Evolutionary conservation across 1,140 invertebrate species (phyloP).

Genomic region (Cyclargus thomasi): DNA sequence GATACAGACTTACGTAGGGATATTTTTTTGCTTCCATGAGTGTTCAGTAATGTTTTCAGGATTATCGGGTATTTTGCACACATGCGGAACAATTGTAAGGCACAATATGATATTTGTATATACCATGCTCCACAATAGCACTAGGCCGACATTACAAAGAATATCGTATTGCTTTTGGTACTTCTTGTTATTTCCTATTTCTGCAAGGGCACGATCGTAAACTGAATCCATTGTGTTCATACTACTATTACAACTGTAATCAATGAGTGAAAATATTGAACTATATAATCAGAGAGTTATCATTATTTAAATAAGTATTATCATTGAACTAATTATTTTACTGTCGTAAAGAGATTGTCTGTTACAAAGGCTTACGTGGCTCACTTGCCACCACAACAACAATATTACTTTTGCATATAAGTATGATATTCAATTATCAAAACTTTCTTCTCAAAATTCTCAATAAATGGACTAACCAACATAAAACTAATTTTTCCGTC

Average conservation of each 20-base stretch:
- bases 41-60: conserved; percentile 38
- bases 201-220: conserved; percentile 41
- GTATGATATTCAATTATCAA: too few species aligned
- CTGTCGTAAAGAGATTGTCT: too few species aligned
- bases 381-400: neutral
- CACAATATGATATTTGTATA: conserved; percentile 48
- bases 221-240: conserved; percentile 31
- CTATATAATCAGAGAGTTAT: neutral
- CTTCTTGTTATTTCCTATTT: conserved; percentile 41
- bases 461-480: too few species aligned
- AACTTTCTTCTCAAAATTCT: too few species aligned
- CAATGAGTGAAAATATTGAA: neutral
- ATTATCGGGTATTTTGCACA: conserved; percentile 43
- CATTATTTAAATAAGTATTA: neutral
- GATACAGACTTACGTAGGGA: conserved; percentile 44
- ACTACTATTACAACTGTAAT: neutral
- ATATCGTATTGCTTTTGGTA: conserved; percentile 53
- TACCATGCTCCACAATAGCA: conserved; percentile 39
- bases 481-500: too few species aligned
- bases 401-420: neutral
- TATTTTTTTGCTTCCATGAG: conserved; percentile 45
- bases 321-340: neutral
- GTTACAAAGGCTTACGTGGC: neutral
- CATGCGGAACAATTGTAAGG: conserved; percentile 43
- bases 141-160: conserved; percentile 41